Evolutionary conservation across 2,797 vertebrate species (phyloP).

Genomic region (Sebastes trivittatus): DNA sequence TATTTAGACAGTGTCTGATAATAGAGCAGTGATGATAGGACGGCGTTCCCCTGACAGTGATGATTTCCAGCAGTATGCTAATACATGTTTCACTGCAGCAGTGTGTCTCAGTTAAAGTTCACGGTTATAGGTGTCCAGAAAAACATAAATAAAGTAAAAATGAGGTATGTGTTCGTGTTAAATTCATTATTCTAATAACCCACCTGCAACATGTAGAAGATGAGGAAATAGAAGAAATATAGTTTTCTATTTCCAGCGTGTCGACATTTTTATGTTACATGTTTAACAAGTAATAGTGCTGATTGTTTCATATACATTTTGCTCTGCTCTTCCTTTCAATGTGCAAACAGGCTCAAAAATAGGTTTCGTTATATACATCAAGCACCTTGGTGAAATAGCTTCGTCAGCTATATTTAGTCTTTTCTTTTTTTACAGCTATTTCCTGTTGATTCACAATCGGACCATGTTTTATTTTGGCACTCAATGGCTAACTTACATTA

Average conservation of each 20-base stretch:
- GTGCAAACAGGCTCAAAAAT: constrained; percentile 74
- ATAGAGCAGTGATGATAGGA: constrained; percentile 12
- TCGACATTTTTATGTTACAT: constrained; percentile 12
- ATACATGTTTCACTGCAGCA: neutral
- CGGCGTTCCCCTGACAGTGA: neutral
- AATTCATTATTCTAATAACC: constrained; percentile 28
- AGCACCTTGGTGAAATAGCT: constrained; percentile 71
- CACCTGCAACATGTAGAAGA: constrained; percentile 18
- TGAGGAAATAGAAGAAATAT: constrained; percentile 30
- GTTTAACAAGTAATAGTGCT: constrained; percentile 38
- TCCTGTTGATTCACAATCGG: constrained; percentile 40
- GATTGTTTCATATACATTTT: constrained; percentile 56
- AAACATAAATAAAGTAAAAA: constrained; percentile 32
- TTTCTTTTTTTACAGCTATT: constrained; percentile 26
- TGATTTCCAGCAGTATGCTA: neutral
- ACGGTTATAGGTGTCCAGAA: constrained; percentile 18
- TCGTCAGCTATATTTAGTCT: constrained; percentile 43
- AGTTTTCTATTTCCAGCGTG: constrained; percentile 33
- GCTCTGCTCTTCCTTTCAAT: constrained; percentile 61
- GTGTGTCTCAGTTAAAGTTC: neutral
- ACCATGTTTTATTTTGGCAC: constrained; percentile 70
- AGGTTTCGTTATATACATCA: constrained; percentile 70
- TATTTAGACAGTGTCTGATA: constrained; percentile 23
- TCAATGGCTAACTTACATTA: constrained; percentile 28
- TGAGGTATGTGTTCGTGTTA: constrained; percentile 50